Conservation (phyloP, 2,888 invertebrate genomes). For the Nomada ruficornis region DNA sequence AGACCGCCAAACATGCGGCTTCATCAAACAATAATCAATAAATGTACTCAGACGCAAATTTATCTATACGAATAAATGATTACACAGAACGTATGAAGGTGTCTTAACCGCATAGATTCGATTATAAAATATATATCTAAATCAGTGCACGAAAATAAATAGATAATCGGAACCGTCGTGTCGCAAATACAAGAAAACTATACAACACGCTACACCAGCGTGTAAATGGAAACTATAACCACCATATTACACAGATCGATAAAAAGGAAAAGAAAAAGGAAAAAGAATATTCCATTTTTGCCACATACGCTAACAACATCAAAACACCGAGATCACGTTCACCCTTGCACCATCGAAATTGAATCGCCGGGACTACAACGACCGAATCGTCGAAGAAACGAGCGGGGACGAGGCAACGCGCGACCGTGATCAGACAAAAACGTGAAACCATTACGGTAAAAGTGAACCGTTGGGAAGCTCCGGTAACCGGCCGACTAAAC, state of each 20-base stretch:
- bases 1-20: too few relatives aligned
- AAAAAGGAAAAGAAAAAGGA: neutral
- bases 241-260: neutral
- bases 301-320: conserved; percentile 1
- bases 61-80: too few relatives aligned
- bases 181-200: too few relatives aligned
- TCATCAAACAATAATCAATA: too few relatives aligned
- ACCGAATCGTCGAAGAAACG: neutral
- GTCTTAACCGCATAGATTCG: too few relatives aligned
- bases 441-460: conserved; percentile 34
- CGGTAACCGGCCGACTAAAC: conserved; percentile 31
- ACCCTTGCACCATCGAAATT: neutral
- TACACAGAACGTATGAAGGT: too few relatives aligned
- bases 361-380: neutral
- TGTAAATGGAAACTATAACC: neutral
- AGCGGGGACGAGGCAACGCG: neutral
- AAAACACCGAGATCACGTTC: conserved; percentile 13
- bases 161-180: neutral
- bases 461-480: conserved; percentile 33
- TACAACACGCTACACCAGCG: too few relatives aligned
- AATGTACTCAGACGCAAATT: too few relatives aligned
- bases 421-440: conserved; percentile 30
- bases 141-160: neutral
- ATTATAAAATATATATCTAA: too few relatives aligned
- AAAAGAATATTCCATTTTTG: conserved; percentile 16